Evolutionary conservation across 2,797 vertebrate genomes (phyloP), one percentile per base, ranked within the genome.

Genomic region (Crenichthys baileyi): DNA sequence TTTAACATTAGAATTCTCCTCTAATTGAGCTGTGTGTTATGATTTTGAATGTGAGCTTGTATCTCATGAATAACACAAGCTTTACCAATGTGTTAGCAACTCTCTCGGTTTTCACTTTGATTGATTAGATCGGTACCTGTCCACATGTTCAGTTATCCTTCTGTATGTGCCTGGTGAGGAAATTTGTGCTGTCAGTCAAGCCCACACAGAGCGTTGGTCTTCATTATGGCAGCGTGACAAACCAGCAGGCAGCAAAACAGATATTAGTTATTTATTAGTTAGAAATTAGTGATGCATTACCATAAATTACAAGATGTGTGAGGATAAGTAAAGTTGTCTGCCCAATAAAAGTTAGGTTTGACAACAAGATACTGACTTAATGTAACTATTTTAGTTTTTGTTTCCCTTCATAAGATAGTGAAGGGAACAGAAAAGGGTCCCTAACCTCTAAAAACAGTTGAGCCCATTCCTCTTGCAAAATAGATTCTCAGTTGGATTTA

Each of bases 51-150:
- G 65, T 68, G 65, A 68, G 22, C 39, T 67, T 12, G 63, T 39
- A 31, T 41, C 36, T 68, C 11, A 5, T 44, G 65, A 44, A 36
- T n/a, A 29, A 68, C 74, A 22, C 1, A 0, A 58, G 29, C 29
- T 51, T 13, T 75, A 41, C 18, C 18, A 36, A 39, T 22, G 20
- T 9, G n/a, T 63, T 67, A n/a, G 3, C 9, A 13, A 5, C 60
- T 29, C 60, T 67, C 24, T 72, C n/a, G 13, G 60, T 13, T 65
- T 73, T 15, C 26, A 63, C 44, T 51, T 65, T 75, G 2, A 8
- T 48, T 75, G 70, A 60, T 85, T 71, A 80, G 65, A 80, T 39
- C 68, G 56, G 79, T 83, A 80, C 76, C 63, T 80, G 79, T 56
- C 1, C 26, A 65, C 26, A 65, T 39, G 51, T 5, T 8, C 60